phyloP scores from a whole-genome alignment of 2,888 invertebrate species.

The Cephonodes hylas region DNA sequence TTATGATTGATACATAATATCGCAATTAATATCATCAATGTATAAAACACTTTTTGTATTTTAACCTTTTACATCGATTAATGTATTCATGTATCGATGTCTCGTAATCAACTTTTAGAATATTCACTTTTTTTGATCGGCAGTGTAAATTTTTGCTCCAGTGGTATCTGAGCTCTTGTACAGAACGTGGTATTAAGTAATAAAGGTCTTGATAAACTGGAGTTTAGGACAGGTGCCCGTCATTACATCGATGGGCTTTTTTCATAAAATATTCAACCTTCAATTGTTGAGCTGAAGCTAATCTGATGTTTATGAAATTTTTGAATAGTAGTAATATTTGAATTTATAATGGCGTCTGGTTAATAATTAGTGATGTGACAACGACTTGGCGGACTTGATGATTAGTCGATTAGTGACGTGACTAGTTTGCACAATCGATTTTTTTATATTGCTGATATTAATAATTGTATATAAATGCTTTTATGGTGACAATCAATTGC shows the following conservation, averaged over 20 bases:
- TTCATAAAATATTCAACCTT: slow-evolving; percentile 33
- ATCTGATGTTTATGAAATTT: slow-evolving; percentile 36
- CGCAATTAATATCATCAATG: slow-evolving; percentile 44
- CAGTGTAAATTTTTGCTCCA: slow-evolving; percentile 26
- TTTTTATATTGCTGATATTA: background rate
- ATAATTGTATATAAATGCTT: background rate
- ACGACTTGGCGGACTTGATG: background rate
- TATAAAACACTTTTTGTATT: slow-evolving; percentile 33
- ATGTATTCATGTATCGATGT: slow-evolving; percentile 47
- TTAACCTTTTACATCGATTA: slow-evolving; percentile 48
- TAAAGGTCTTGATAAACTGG: slow-evolving; percentile 26
- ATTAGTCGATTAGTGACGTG: slow-evolving; percentile 3
- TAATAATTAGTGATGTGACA: background rate
- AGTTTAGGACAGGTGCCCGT: slow-evolving; percentile 34
- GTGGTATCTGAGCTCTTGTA: slow-evolving; percentile 22
- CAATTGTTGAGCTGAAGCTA: slow-evolving; percentile 38
- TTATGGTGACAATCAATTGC: background rate
- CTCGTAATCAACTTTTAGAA: slow-evolving; percentile 43
- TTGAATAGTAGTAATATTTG: slow-evolving; percentile 31
- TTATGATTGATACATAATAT: slow-evolving; percentile 50
- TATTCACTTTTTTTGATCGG: slow-evolving; percentile 31
- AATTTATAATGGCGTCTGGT: slow-evolving; percentile 31
- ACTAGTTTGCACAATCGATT: background rate
- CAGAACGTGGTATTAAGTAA: background rate
- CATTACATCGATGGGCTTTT: slow-evolving; percentile 20